These are phyloP conservation scores for Wiebesia pumilae DNA, from an alignment of 1,140 invertebrate species.

Conservation along the genomic window DNA sequence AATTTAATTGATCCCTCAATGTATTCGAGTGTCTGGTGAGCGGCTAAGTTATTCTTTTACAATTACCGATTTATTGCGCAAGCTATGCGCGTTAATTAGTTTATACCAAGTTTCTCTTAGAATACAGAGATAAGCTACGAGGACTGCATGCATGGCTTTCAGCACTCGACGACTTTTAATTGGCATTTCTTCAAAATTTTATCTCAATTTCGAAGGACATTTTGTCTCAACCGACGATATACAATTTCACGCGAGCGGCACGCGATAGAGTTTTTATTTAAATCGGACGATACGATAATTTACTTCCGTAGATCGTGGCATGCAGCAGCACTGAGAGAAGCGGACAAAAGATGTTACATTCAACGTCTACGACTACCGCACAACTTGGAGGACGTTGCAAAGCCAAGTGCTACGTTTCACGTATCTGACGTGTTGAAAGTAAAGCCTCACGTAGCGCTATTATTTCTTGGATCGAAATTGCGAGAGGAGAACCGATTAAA, in stretches of 20 bases:
- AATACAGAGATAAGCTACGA: not conserved
- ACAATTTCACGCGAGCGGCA: not conserved
- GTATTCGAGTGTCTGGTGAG: not conserved
- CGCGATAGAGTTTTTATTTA: not conserved
- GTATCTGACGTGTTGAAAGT: not conserved
- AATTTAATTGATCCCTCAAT: not conserved
- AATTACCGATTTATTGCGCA: not conserved
- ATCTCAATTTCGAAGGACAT: too few relatives aligned
- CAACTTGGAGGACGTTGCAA: not conserved
- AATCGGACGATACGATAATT: not conserved
- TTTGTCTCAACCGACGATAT: too few relatives aligned
- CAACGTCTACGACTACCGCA: not conserved
- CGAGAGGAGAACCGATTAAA: not conserved
- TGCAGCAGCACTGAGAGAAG: not conserved
- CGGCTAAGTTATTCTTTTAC: not conserved
- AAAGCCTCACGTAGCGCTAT: not conserved
- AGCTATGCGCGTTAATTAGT: not conserved
- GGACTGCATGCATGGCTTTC: not conserved
- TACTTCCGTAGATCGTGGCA: not conserved
- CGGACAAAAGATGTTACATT: constrained; percentile 17
- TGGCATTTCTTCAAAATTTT: too few relatives aligned
- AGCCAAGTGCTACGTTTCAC: not conserved
- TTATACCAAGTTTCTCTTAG: not conserved
- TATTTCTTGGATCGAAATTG: not conserved
- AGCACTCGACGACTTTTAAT: not conserved